Base-by-base conservation (phyloP, 1,140 invertebrate genomes). In the Sarcophaga peregrina region DNA sequence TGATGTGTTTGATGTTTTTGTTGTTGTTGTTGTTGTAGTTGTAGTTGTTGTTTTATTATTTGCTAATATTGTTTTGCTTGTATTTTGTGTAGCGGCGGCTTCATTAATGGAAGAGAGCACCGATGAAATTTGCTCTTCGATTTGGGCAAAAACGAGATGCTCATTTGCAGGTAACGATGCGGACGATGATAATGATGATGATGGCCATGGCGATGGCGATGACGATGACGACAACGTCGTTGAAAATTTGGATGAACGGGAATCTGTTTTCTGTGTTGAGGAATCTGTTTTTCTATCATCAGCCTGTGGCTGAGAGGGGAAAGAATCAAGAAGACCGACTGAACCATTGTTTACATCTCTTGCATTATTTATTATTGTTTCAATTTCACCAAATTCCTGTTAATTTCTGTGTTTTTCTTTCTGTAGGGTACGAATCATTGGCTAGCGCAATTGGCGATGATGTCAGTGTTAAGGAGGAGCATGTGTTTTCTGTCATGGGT, bases 391-490 rank as follows among this genome's bases (percentile, higher is more conserved):
- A 54, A 25, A 81, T 62, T 81, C 62, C 47, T n/a, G 47, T 58
- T n/a, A 17, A 72, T 47, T 37, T 48, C 37, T 78, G 81, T 17
- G 8, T 13, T 52, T 9, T 52, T 52, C 9, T 52, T 52, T 9
- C 13, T 7, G 25, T 37, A 37, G 1, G 25, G 25, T 37, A 37
- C 25, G 25, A 37, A 37, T 37, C 25, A 37, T 37, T 37, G 25
- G 37, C 45, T 72, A 52, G 54, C 75, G 82, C 25, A 50, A 80
- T 17, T 83, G 48, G 8, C 81, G 88, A 86, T 87, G 85, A 62
- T 82, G 85, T 76, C 47, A 83, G 47, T 82, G 85, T 86, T 37
- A 37, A 37, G 80, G 82, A 83, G 82, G 5, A 17, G 85, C 86
- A 82, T 83, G 20, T 37, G 46, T 10, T 68, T 47, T 47, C 46